Base-by-base conservation (phyloP, 2,888 invertebrate species). In the Troides aeacus region DNA sequence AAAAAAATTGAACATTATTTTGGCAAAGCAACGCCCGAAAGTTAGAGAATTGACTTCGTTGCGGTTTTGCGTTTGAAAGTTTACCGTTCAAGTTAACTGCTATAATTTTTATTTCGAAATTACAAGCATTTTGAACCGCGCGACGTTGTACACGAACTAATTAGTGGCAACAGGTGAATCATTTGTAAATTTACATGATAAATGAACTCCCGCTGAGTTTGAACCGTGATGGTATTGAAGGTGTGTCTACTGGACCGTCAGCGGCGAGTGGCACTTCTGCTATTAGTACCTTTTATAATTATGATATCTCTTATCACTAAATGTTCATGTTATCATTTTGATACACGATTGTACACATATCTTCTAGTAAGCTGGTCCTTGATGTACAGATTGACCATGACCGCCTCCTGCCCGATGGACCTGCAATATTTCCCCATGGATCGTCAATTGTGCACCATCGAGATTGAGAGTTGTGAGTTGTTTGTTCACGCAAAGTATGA, bases 401-500 rank as follows among this genome's bases (percentile, higher is more conserved):
- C 98, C 75, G 97, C 98, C 75, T 97, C 98, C 78, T 98, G 98
- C 92, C 98, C 98, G 70, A 98, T 98, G 98, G 97, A 98, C 88
- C 95, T 98, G 65, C 97, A 98, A 87, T 98, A 98, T 90, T 98
- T 98, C 88, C 98, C 98, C 57, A 98, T 98, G 98, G 98, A 98
- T 89, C 95, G 97, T 78, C 98, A 98, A 87, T 92, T 97, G 76
- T 98, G 98, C 90, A 97, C 97, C 86, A 97, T 98, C 88, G 97
- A 98, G 94, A 97, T 98, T 82, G 98, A 98, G 95, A 98, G 98
- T 95, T 98, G 98, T 98, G 96, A 98, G 98, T 97, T 46, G 12
- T 15, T 46, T 46, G 46, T 46, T 46, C 12, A 17, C 12, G 12
- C 46, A 46, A 46, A 46, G 12, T 46, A 46, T 46, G 46, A 46